These are phyloP conservation scores for Zoanthus sociatus DNA, from an alignment of 92 coral and sea anemone genomes.

Conservation along the genomic window DNA sequence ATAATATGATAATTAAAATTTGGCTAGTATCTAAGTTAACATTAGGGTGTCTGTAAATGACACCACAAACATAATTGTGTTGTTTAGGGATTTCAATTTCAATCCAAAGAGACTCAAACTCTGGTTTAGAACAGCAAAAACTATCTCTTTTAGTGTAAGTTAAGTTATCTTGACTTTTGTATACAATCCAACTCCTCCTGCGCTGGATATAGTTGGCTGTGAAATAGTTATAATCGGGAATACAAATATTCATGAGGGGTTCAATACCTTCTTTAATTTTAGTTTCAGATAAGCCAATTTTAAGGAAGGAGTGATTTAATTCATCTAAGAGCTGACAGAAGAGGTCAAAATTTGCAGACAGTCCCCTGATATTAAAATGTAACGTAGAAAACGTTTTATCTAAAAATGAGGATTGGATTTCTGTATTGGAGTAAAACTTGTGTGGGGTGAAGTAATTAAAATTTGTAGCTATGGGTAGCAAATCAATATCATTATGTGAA, in stretches of 20 bases:
- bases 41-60: conserved; percentile 46
- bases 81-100: conserved; percentile 30
- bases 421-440: conserved; percentile 53
- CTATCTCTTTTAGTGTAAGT: conserved; percentile 45
- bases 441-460: conserved; percentile 58
- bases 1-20: conserved; percentile 30
- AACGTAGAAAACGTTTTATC: too few relatives aligned
- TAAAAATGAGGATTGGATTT: conserved; percentile 30
- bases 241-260: not conserved
- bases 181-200: conserved; percentile 59
- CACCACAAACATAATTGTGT: too few relatives aligned
- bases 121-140: conserved; percentile 44
- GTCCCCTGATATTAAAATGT: not conserved
- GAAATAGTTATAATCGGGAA: conserved; percentile 64
- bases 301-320: not conserved
- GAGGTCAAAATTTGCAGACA: conserved; percentile 5
- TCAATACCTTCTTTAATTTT: conserved; percentile 58
- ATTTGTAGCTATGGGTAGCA: conserved; percentile 56
- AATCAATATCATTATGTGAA: conserved; percentile 61
- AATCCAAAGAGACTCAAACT: conserved; percentile 40
- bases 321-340: not conserved
- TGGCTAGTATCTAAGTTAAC: conserved; percentile 57
- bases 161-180: not conserved
- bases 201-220: conserved; percentile 65
- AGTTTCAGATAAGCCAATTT: conserved; percentile 72